A percentile compares a stretch with the other conserved stretches of the same genome.
phyloP scores from a whole-genome alignment of 1,140 invertebrate species.

The Dolichoris vasculosae region DNA sequence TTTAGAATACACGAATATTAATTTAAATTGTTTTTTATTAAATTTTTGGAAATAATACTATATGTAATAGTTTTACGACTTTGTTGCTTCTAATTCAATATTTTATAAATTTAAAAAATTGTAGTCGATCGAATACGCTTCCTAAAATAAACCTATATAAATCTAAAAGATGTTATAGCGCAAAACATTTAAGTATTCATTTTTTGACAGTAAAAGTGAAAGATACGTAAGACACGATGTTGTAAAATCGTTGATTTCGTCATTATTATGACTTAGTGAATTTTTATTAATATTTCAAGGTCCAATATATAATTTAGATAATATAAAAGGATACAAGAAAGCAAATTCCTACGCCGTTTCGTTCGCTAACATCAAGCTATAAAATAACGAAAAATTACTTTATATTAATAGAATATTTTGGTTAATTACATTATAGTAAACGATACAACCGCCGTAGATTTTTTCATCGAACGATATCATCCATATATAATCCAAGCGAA shows the following conservation, averaged over 20 bases:
- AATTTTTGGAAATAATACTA: no score
- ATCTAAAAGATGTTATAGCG: no score
- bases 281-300: background rate
- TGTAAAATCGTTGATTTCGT: background rate
- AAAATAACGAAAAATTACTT: background rate
- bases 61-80: no score
- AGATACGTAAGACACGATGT: background rate
- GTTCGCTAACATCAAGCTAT: no score
- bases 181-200: background rate
- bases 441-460: background rate
- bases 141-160: no score
- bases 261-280: background rate
- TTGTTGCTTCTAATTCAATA: no score
- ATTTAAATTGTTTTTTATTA: no score
- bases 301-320: background rate
- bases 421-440: background rate
- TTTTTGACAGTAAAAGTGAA: background rate
- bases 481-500: background rate
- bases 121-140: no score
- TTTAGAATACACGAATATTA: no score
- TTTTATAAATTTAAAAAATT: no score
- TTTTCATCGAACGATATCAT: background rate
- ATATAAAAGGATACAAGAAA: background rate
- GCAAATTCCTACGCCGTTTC: background rate
- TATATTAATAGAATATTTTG: background rate